Base-by-base conservation (phyloP, 2,888 invertebrate genomes). In the Stenodema calcarata region DNA sequence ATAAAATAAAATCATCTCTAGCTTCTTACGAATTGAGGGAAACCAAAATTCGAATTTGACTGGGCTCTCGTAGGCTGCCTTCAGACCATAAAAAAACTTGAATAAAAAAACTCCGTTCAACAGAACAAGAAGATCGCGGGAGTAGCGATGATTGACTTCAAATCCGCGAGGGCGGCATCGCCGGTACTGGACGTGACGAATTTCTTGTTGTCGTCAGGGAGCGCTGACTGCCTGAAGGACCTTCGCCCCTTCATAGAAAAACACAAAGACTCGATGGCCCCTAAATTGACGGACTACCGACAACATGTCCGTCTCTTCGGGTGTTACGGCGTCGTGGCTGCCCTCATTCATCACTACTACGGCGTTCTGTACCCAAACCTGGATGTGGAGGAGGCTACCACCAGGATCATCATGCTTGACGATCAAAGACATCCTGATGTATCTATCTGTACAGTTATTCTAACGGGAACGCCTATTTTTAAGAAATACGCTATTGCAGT, bases 181-280 rank as follows among this genome's bases (percentile, higher is more conserved):
- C 82, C 82, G 16, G 11, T 82, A 18, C 62, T 82, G 7, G 82
- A 82, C 35, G 82, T 82, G 18, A 41, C 82, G 9, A 82, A 82
- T 69, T 69, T 82, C 69, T 35, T 82, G 18, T 35, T 82, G 27
- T 82, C 82, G 14, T 82, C 82, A 9, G 69, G 30, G n/a, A 82
- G 42, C 44, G 23, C 35, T 18, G 69, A 82, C 35, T 82, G 82
- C 69, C 82, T 82, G n/a, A 35, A 41, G 12, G 82, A 82, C 35
- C 69, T 82, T 18, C 62, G 82, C 12, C 82, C 82, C 30, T 82
- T 69, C 35, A 62, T 82, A n/a, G 69, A 82, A 23, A 69, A 82
- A 23, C 82, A 82, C 82, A 82, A 82, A 69, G 82, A 82, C 47
- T 69, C 82, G 41, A 82, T 82, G 82, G 2, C 30, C 35, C 62